Base-by-base conservation (phyloP, 2,888 invertebrate species). In the Ypsolopha sequella region DNA sequence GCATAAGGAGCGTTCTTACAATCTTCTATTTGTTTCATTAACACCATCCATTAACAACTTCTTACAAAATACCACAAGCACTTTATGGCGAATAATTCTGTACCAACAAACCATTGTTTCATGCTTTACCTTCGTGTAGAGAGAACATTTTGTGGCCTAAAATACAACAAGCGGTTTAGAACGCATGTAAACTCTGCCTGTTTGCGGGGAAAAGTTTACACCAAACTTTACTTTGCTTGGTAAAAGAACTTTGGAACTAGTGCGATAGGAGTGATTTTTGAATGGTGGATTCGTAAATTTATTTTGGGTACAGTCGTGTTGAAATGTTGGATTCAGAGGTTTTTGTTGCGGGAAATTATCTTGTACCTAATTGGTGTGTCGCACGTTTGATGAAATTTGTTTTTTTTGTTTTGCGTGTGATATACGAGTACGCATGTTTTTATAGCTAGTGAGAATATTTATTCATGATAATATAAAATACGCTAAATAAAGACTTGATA, bases 171-270 rank as follows among this genome's bases (percentile, higher is more conserved):
- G 47, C 36, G 36, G 36, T 43, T 43, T 43, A 14, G 43, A 14
- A 43, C 9, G 8, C 24, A 43, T 9, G 34, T 47, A 47, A 24
- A 47, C 47, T 45, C 45, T 36, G 35, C 47, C 13, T 47, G 47
- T 47, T 47, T 47, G 36, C 36, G 47, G 47, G 14, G 36, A 43
- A 47, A 47, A 47, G 13, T 47, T 47, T 46, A 14, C 14, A 47
- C 47, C 47, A 7, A 13, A 36, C 36, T n/a, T n/a, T 24, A 43
- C 24, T 43, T 9, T 43, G 43, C 43, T 8, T 9, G 8, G 7
- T 13, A 13, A 4, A 8, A 43, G 13, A 14, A 13, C 43, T 9
- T 43, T 43, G 1, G 8, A 9, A 9, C 24, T 8, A 14, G 14
- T 8, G 8, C 14, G 13, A 43, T 43, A 43, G 7, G 24, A 7